Evolutionary conservation across 2,797 vertebrate genomes (phyloP), one percentile per base, ranked within the genome.

Genomic region (Clamator glandarius): DNA sequence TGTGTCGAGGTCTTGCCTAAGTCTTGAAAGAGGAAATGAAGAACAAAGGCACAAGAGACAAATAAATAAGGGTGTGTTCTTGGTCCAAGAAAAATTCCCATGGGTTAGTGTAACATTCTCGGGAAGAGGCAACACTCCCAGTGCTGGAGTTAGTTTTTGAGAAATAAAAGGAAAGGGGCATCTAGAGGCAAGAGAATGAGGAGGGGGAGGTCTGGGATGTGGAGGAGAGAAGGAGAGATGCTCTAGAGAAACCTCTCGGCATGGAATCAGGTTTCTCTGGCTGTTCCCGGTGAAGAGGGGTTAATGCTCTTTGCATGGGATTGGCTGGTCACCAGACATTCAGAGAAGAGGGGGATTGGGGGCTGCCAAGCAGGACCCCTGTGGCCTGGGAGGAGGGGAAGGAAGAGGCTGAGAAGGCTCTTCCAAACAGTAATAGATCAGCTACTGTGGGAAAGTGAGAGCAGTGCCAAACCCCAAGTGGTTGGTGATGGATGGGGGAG

Each of bases 391-490:
- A 88, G 84, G 91, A 86, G 87, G 80, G 89, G 87, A 80, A 88
- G 84, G 92, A 90, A 82, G 76, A 87, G 76, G 50, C 86, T 70
- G 87, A 76, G 67, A 91, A 84, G 7, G 39, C 79, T 92, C 58
- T 96, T 96, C 93, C 86, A 91, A 96, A 74, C 82, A 90, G 92
- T 88, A 96, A 97, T 93, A 95, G 89, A 93, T 95, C 1, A 7
- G 95, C 97, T 96, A 97, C 97, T 97, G 97, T 97, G 96, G 95
- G 96, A 97, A 97, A 96, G 82, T 76, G 84, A 96, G 87, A 28
- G 7, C 70, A 29, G 63, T 97, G 97, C 96, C 97, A 97, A 96
- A 83, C 92, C 92, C 95, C 80, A 81, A 90, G 75, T 93, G 92
- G 72, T 11, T 86, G 83, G 91, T 91, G 85, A 93, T 93, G 78